These are phyloP conservation scores for Polymixis flavicincta DNA, from an alignment of 2,888 invertebrate genomes.

Conservation along the genomic window DNA sequence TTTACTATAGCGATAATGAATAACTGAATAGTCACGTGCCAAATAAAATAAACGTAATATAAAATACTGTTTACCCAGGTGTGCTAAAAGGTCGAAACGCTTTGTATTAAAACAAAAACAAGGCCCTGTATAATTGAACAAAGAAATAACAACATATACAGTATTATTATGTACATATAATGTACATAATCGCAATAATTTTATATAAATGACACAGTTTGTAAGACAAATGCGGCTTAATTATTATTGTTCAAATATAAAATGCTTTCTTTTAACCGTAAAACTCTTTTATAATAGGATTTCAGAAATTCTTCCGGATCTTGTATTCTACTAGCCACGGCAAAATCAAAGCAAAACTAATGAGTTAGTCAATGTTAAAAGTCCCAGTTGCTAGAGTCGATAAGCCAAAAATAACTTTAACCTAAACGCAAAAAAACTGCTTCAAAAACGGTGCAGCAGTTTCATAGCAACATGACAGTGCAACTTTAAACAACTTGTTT, in stretches of 20 bases:
- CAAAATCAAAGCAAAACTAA: not conserved
- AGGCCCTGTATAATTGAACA: conserved; percentile 13
- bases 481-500: conserved; percentile 4
- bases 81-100: conserved; percentile 26
- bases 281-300: too few species aligned
- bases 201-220: conserved; percentile 9
- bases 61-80: conserved; percentile 20
- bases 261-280: too few species aligned
- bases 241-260: not conserved
- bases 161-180: conserved; percentile 15
- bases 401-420: not conserved
- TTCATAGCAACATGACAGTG: not conserved
- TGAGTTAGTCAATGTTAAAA: not conserved
- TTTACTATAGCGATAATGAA: not conserved
- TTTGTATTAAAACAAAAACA: conserved; percentile 34
- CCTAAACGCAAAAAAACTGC: not conserved
- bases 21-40: conserved; percentile 12
- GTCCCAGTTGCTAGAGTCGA: not conserved
- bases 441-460: not conserved
- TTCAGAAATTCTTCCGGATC: not conserved
- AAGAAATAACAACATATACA: conserved; percentile 26
- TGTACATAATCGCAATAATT: conserved; percentile 24
- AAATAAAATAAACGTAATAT: not conserved
- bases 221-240: conserved; percentile 24
- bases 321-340: not conserved